Percentiles rank a stretch among this genome's conserved stretches.
These are phyloP conservation scores for Eristalinus aeneus DNA, from an alignment of 2,888 invertebrate species.

Conservation along the genomic window DNA sequence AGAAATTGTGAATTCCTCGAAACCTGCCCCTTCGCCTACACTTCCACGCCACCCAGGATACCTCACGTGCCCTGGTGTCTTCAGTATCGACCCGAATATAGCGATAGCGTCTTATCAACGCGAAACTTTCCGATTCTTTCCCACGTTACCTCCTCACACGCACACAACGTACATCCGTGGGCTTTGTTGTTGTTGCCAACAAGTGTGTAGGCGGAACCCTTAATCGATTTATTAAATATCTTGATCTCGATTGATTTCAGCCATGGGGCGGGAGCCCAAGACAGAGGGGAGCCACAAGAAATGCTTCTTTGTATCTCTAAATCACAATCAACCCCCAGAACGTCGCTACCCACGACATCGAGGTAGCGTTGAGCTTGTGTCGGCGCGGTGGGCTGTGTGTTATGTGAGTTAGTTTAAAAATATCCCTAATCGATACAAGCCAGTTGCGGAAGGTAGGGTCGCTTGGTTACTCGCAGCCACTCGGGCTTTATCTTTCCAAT, in stretches of 20 bases:
- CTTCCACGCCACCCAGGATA: neutral
- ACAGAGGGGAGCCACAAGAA: neutral
- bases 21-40: neutral
- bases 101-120: conserved; percentile 38
- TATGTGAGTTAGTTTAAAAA: neutral
- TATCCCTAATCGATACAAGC: neutral
- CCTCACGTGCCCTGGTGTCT: neutral
- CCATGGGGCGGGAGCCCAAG: neutral
- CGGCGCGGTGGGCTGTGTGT: neutral
- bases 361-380: too few relatives aligned
- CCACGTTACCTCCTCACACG: neutral
- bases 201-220: conserved; percentile 27
- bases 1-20: neutral
- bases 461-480: neutral
- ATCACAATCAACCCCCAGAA: neutral
- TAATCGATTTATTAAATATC: conserved; percentile 60
- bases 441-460: neutral
- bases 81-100: conserved; percentile 39
- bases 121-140: conserved; percentile 39
- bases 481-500: conserved; percentile 32
- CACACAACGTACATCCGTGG: neutral
- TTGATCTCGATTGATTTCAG: conserved; percentile 44
- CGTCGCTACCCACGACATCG: too few relatives aligned
- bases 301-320: neutral
- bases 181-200: neutral